Conservation (phyloP, 2,797 vertebrate species). For the Sardinella longiceps region DNA sequence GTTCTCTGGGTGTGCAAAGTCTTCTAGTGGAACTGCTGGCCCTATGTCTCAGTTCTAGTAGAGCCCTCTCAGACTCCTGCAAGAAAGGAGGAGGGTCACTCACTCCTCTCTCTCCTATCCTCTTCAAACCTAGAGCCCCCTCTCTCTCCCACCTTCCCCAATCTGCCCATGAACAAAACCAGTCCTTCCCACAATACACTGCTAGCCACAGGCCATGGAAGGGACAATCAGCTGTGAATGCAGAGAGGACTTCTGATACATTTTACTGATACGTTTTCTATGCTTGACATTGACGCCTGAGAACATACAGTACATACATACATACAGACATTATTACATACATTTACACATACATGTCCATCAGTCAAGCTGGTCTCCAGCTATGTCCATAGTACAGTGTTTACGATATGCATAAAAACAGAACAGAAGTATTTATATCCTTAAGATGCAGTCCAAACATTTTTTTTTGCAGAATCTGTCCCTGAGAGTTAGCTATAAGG, state of each 20-base stretch:
- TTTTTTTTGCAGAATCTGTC: not conserved
- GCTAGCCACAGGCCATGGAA: slow-evolving; percentile 57
- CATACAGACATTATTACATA: no score
- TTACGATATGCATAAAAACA: not conserved
- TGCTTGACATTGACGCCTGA: not conserved
- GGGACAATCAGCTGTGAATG: slow-evolving; percentile 3
- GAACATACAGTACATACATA: not conserved
- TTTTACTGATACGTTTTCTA: not conserved
- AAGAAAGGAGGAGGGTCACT: not conserved
- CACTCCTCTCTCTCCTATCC: not conserved
- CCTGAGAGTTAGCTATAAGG: not conserved
- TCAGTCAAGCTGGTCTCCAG: not conserved
- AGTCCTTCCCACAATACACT: slow-evolving; percentile 58
- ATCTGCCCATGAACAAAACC: slow-evolving; percentile 30
- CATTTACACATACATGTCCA: not conserved
- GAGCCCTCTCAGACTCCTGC: not conserved
- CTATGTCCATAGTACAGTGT: no score
- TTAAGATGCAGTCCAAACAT: not conserved
- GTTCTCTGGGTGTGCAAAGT: not conserved
- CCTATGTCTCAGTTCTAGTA: not conserved
- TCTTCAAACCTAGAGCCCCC: not conserved
- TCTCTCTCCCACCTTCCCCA: not conserved
- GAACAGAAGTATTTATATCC: not conserved
- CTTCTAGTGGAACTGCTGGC: not conserved
- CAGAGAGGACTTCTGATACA: not conserved